Evolutionary conservation across 2,113 vertebrate genomes (phyloP).

Genomic region (Thymallus thymallus): DNA sequence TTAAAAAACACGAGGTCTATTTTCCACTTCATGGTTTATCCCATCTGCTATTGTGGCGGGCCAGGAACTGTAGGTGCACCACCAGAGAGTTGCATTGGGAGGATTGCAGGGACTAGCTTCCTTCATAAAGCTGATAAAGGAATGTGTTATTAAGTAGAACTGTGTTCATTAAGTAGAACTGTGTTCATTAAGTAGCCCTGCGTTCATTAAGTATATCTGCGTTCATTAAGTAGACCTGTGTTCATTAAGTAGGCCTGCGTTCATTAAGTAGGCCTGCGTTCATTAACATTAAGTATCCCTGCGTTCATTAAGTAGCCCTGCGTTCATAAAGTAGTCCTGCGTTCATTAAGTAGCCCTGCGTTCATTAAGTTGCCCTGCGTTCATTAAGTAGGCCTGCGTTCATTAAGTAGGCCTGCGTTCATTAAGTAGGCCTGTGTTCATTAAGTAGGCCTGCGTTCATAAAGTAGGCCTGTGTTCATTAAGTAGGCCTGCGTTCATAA

Average conservation of each 20-base stretch:
- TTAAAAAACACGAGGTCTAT: slow-evolving; percentile 70
- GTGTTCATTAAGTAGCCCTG: slow-evolving; percentile 46
- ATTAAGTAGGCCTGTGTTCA: slow-evolving; percentile 8
- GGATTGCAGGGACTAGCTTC: slow-evolving; percentile 61
- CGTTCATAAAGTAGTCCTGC: too few species aligned
- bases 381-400: too few species aligned
- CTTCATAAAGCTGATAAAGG: slow-evolving; percentile 48
- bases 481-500: too few species aligned
- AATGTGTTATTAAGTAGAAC: slow-evolving; percentile 18
- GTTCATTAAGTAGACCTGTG: slow-evolving; percentile 8
- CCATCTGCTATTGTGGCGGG: slow-evolving; percentile 70
- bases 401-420: too few species aligned
- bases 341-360: too few species aligned
- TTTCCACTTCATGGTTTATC: slow-evolving; percentile 75
- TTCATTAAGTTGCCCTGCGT: too few species aligned
- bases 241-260: background rate
- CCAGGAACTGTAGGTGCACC: slow-evolving; percentile 61
- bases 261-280: too few species aligned
- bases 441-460: too few species aligned
- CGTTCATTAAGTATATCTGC: too few species aligned
- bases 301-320: too few species aligned
- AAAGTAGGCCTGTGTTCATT: too few species aligned
- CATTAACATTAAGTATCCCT: too few species aligned
- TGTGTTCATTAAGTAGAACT: slow-evolving; percentile 40
- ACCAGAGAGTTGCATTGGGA: slow-evolving; percentile 54